These are phyloP conservation scores for Timandra comae DNA, from an alignment of 2,888 invertebrate species.

Conservation along the genomic window DNA sequence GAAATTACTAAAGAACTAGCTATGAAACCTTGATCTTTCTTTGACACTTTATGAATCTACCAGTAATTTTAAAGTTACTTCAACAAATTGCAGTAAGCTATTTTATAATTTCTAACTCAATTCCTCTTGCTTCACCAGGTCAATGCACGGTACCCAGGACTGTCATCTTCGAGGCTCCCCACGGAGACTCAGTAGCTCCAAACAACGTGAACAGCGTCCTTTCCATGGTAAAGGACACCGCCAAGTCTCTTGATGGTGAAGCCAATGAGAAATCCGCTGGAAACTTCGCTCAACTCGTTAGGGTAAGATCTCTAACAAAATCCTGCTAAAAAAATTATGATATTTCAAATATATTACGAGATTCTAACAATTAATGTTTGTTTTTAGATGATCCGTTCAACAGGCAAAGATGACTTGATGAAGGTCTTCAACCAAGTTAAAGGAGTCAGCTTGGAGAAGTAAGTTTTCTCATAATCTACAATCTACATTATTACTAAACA, in stretches of 20 bases:
- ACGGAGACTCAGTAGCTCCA: constrained; percentile 59
- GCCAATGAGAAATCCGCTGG: constrained; percentile 82
- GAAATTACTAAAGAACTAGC: too few relatives aligned
- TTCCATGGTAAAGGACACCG: constrained; percentile 77
- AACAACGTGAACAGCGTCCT: constrained; percentile 77
- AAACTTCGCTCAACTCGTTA: constrained; percentile 80
- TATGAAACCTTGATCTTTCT: too few relatives aligned
- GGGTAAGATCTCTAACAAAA: constrained; percentile 49
- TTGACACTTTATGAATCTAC: neutral
- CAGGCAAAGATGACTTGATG: constrained; percentile 83
- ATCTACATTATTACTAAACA: too few relatives aligned
- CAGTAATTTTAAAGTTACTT: neutral
- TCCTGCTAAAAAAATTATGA: too few relatives aligned
- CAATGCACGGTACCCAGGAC: constrained; percentile 66
- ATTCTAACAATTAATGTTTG: constrained; percentile 3
- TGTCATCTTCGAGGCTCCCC: constrained; percentile 85
- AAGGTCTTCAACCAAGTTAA: constrained; percentile 80
- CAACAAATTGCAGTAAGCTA: too few relatives aligned
- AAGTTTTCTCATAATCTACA: too few relatives aligned
- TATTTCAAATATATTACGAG: too few relatives aligned
- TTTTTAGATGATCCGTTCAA: constrained; percentile 79
- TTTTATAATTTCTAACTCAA: too few relatives aligned
- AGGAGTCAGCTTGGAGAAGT: constrained; percentile 77
- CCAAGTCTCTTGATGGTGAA: constrained; percentile 75
- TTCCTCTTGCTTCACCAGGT: constrained; percentile 37